phyloP scores from a whole-genome alignment of 2,113 vertebrate species.

The Erythrocebus patas region DNA sequence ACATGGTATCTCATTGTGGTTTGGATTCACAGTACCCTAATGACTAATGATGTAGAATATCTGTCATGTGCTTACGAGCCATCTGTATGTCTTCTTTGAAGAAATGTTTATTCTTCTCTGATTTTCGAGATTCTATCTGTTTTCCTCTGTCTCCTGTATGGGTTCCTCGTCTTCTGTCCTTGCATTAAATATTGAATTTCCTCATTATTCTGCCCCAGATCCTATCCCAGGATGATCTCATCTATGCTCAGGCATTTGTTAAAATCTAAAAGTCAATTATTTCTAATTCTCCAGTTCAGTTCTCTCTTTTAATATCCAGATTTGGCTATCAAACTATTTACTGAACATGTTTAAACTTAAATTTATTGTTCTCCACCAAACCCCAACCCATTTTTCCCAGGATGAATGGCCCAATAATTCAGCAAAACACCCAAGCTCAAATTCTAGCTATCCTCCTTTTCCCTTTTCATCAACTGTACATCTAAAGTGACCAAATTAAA shows the following conservation, averaged over 20 bases:
- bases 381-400: background rate
- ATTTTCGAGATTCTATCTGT: background rate
- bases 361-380: background rate
- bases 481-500: background rate
- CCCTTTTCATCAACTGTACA: background rate
- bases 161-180: background rate
- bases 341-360: background rate
- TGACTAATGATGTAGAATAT: background rate
- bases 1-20: background rate
- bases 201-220: background rate
- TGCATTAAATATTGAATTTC: background rate
- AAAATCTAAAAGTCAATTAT: background rate
- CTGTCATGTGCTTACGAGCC: background rate
- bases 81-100: background rate
- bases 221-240: background rate
- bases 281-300: background rate
- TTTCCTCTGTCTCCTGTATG: background rate
- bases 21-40: background rate
- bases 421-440: background rate
- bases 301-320: background rate
- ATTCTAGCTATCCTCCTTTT: background rate
- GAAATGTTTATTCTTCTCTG: background rate
- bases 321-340: background rate
- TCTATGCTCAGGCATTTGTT: background rate
- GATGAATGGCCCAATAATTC: background rate